Conservation (phyloP, 2,113 vertebrate genomes). For the Hymenochirus boettgeri region DNA sequence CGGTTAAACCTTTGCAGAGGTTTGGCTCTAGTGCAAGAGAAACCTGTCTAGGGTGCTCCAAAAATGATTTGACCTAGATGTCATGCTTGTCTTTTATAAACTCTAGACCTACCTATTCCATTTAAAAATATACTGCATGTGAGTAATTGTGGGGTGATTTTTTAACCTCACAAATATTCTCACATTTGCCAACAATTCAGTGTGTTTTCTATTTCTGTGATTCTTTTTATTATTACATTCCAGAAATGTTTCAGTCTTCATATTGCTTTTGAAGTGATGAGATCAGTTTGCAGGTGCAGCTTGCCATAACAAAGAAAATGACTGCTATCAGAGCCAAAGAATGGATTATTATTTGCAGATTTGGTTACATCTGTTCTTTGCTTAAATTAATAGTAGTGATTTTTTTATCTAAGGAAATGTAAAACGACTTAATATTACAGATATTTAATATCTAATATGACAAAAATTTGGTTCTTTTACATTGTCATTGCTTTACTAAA, state of each 20-base stretch:
- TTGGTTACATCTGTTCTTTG: too few relatives aligned
- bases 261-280: constrained; percentile 27
- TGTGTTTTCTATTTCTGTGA: constrained; percentile 33
- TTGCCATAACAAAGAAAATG: constrained; percentile 5
- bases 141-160: constrained; percentile 23
- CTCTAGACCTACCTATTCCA: constrained; percentile 20
- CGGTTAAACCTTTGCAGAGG: too few relatives aligned
- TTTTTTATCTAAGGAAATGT: too few relatives aligned
- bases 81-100: constrained; percentile 27
- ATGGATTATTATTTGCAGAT: constrained; percentile 18
- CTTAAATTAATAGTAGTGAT: too few relatives aligned
- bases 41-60: too few relatives aligned
- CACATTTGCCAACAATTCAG: constrained; percentile 23
- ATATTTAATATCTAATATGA: too few relatives aligned
- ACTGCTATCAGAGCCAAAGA: constrained; percentile 3
- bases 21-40: too few relatives aligned
- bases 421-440: too few relatives aligned
- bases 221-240: constrained; percentile 33
- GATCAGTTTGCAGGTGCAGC: constrained; percentile 32
- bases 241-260: constrained; percentile 20
- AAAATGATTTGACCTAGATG: too few relatives aligned
- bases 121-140: constrained; percentile 29
- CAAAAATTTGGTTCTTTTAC: too few relatives aligned
- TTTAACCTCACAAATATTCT: constrained; percentile 4
- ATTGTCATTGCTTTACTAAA: too few relatives aligned